Conservation (phyloP, 1,140 invertebrate genomes). For the Chlorops oryzae region DNA sequence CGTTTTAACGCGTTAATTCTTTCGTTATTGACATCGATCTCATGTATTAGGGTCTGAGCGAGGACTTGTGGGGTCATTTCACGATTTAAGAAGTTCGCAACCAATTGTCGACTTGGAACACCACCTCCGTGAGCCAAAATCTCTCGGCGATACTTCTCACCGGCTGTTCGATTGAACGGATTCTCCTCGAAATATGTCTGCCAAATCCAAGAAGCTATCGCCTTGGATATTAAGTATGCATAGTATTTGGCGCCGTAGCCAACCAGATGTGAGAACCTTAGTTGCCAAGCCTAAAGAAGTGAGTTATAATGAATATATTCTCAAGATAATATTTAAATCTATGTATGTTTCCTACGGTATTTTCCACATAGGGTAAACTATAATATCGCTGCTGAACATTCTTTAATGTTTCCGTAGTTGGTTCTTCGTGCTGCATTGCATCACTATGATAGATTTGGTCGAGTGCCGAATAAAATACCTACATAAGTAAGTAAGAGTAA, state of each 20-base stretch:
- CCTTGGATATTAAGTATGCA: slow-evolving; percentile 90
- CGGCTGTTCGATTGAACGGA: slow-evolving; percentile 71
- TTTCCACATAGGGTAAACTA: slow-evolving; percentile 75
- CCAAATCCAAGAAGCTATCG: slow-evolving; percentile 92
- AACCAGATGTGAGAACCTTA: slow-evolving; percentile 92
- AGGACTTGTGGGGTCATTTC: slow-evolving; percentile 58
- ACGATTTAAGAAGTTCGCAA: slow-evolving; percentile 66
- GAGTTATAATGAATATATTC: not conserved
- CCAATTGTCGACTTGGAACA: slow-evolving; percentile 65
- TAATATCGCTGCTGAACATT: slow-evolving; percentile 80
- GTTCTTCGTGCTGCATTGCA: slow-evolving; percentile 46
- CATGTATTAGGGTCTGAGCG: slow-evolving; percentile 53
- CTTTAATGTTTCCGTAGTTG: slow-evolving; percentile 74
- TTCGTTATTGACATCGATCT: slow-evolving; percentile 53
- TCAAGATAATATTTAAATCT: not conserved
- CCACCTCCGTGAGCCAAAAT: slow-evolving; percentile 86
- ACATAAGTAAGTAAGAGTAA: too few relatives aligned
- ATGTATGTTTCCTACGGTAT: slow-evolving; percentile 61
- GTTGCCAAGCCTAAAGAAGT: slow-evolving; percentile 76
- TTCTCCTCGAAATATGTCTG: slow-evolving; percentile 76
- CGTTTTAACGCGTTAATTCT: slow-evolving; percentile 40
- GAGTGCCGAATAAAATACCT: slow-evolving; percentile 73
- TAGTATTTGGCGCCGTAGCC: slow-evolving; percentile 99
- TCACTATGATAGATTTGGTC: slow-evolving; percentile 85
- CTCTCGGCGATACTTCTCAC: slow-evolving; percentile 69